Evolutionary conservation across 1,140 invertebrate species (phyloP).

Genomic region (Sycobia sp.): DNA sequence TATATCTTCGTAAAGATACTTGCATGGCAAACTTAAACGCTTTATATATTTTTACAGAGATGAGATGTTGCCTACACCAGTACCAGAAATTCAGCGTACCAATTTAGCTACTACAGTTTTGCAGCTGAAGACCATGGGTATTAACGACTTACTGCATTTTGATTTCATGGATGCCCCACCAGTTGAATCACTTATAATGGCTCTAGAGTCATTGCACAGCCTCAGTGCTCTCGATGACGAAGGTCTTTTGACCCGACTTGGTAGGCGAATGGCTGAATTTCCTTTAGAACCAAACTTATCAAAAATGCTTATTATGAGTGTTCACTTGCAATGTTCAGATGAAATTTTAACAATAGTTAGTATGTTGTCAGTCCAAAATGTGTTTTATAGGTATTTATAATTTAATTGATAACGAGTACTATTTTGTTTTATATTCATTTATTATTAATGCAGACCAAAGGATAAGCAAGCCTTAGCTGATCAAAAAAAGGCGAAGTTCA

Average conservation of each 20-base stretch:
- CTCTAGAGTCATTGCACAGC: conserved; percentile 95
- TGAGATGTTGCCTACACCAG: conserved; percentile 97
- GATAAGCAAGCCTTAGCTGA: conserved; percentile 98
- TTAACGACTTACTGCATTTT: conserved; percentile 99
- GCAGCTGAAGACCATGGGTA: conserved; percentile 98
- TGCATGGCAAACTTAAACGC: no score
- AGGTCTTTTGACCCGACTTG: conserved; percentile 90
- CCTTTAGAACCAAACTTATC: conserved; percentile 98
- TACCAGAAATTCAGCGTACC: conserved; percentile 99
- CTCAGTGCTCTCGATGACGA: conserved; percentile 97
- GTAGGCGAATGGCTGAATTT: conserved; percentile 98
- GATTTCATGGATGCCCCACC: conserved; percentile 99
- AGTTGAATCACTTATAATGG: conserved; percentile 95
- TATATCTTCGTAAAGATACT: not conserved
- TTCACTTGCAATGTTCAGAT: conserved; percentile 97
- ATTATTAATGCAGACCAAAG: conserved; percentile 69
- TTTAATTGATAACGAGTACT: conserved; percentile 15
- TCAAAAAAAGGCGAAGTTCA: conserved; percentile 99
- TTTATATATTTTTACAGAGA: conserved; percentile 66
- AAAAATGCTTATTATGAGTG: conserved; percentile 99
- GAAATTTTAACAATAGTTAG: conserved; percentile 98
- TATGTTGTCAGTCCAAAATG: conserved; percentile 98
- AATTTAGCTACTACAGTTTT: conserved; percentile 95
- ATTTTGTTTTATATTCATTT: conserved; percentile 10
- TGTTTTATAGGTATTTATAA: conserved; percentile 82